These are phyloP conservation scores for Spilogale gracilis DNA, from an alignment of 2,113 vertebrate species.

Conservation along the genomic window DNA sequence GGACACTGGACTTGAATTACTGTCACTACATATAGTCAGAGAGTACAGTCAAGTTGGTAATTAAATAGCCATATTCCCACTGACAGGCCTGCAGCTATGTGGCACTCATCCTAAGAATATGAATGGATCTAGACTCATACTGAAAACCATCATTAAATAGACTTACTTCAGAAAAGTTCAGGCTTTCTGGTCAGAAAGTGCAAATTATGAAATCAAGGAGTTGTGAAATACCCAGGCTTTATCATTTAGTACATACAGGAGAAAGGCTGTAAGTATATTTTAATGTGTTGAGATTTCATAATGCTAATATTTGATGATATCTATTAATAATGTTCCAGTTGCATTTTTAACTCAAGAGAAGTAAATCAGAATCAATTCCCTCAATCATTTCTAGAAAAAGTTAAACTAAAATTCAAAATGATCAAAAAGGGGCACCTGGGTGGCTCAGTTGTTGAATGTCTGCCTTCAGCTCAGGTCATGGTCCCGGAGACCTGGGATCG, in stretches of 20 bases:
- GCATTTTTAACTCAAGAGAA: slow-evolving; percentile 21
- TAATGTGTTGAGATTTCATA: not conserved
- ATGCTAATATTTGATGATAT: slow-evolving; percentile 8
- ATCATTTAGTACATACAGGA: not conserved
- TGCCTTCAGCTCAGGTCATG: too few species aligned
- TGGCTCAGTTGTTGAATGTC: too few species aligned
- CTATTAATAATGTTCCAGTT: not conserved
- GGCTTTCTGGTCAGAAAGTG: not conserved
- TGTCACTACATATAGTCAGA: not conserved
- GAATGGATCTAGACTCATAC: not conserved
- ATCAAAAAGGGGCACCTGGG: not conserved
- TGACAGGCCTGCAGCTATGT: not conserved
- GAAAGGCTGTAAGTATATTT: slow-evolving; percentile 18
- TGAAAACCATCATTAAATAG: slow-evolving; percentile 48
- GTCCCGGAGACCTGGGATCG: too few species aligned
- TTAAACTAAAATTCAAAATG: slow-evolving; percentile 49
- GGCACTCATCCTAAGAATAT: not conserved
- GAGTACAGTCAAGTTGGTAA: slow-evolving; percentile 58
- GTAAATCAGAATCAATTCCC: not conserved
- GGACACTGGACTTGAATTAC: slow-evolving; percentile 20
- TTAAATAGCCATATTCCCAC: slow-evolving; percentile 13
- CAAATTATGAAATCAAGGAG: slow-evolving; percentile 10
- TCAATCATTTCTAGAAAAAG: not conserved
- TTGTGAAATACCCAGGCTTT: not conserved
- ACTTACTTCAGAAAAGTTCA: slow-evolving; percentile 7